phyloP scores from a whole-genome alignment of 2,113 vertebrate species.

The Larimichthys crocea region DNA sequence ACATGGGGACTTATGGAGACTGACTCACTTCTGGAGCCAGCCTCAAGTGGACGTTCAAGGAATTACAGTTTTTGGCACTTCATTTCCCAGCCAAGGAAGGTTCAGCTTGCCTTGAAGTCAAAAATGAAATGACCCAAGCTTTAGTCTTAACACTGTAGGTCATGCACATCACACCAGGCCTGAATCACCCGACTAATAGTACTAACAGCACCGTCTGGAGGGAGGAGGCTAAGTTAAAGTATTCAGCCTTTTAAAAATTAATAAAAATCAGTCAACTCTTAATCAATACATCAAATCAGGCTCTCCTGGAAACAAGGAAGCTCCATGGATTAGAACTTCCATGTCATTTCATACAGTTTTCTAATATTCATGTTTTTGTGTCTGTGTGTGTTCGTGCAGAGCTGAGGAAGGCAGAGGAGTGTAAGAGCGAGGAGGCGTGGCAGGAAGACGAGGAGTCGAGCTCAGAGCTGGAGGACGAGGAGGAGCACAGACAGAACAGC shows the following conservation, averaged over 20 bases:
- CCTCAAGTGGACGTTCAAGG: too few relatives aligned
- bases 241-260: too few relatives aligned
- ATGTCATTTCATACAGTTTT: neutral
- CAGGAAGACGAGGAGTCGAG: slow-evolving; percentile 58
- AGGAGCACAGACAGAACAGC: slow-evolving; percentile 58
- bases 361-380: neutral
- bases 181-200: too few relatives aligned
- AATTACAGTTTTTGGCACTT: too few relatives aligned
- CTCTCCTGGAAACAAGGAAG: neutral
- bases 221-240: too few relatives aligned
- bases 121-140: neutral
- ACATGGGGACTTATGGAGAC: too few relatives aligned
- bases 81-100: too few relatives aligned
- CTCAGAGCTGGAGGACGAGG: slow-evolving; percentile 63
- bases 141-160: too few relatives aligned
- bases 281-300: neutral
- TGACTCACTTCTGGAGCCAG: too few relatives aligned
- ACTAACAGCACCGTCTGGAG: too few relatives aligned
- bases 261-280: neutral
- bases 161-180: too few relatives aligned
- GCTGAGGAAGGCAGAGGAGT: slow-evolving; percentile 54
- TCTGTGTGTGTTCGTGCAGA: slow-evolving; percentile 32
- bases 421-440: slow-evolving; percentile 58
- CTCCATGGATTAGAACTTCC: neutral
- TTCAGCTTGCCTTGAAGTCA: neutral